A percentile compares a stretch with the other conserved stretches of the same genome.
phyloP scores from a whole-genome alignment of 2,113 vertebrate species.

The Eolophus roseicapilla region DNA sequence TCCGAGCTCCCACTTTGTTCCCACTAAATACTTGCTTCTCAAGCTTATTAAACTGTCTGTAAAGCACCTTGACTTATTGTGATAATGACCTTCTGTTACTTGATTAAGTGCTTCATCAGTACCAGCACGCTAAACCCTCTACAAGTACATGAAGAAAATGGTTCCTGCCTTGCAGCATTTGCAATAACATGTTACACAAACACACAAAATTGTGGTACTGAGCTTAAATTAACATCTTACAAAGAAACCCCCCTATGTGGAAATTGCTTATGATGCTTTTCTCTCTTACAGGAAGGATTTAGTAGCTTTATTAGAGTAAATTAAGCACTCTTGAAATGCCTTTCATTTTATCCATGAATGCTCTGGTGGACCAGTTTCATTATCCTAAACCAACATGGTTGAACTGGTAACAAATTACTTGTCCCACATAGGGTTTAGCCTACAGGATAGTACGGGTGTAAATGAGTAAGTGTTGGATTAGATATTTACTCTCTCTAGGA shows the following conservation, averaged over 20 bases:
- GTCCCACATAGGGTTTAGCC: background rate
- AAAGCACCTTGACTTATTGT: background rate
- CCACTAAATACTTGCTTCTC: background rate
- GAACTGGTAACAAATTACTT: background rate
- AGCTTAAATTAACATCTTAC: background rate
- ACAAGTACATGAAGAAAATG: background rate
- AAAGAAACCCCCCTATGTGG: background rate
- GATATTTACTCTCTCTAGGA: background rate
- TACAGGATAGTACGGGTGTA: background rate
- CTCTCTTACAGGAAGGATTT: background rate
- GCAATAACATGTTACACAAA: background rate
- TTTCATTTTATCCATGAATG: background rate
- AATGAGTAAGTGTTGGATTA: background rate
- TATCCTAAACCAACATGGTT: background rate
- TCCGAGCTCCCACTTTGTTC: background rate
- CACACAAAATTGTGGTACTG: background rate
- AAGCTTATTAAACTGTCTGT: background rate
- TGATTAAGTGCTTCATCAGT: background rate
- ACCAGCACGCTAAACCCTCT: background rate
- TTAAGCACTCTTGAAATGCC: background rate
- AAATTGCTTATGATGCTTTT: background rate
- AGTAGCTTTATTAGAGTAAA: background rate
- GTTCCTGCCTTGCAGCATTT: background rate
- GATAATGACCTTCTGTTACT: background rate
- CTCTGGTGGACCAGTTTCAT: background rate